Base-by-base conservation (phyloP, 2,797 vertebrate genomes). In the Meriones psammophilus region DNA sequence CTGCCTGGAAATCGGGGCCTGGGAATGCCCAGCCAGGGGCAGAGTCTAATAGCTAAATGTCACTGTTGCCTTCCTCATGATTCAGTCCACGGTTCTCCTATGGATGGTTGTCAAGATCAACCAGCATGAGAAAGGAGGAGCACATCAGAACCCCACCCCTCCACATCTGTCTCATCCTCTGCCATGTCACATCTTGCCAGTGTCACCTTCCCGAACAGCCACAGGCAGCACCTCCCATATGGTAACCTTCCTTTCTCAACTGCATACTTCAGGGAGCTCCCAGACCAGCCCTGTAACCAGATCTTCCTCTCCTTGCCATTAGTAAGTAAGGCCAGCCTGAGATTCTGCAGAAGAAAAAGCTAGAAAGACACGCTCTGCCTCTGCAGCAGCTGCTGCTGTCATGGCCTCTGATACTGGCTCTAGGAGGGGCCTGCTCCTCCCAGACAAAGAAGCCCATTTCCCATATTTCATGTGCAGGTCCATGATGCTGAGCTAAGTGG, bases 401-500 rank as follows among this genome's bases (percentile, higher is more conserved):
- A 1, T 54, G 1, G 18, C 66, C 33, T 15, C 60, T 30, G 39
- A 36, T 64, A 12, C 12, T 0, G 64, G 64, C 88, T 91, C 1
- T 0, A 92, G 81, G 88, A 94, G 68, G 88, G 92, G 92, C n/a
- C 92, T 60, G 54, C 9, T 78, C 74, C 96, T 94, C 4, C 0
- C 6, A 8, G 95, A 96, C 97, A 95, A 87, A 94, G 88, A 96
- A 98, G 93, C 96, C 92, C 68, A 94, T 97, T 98, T 98, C 97
- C 97, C 96, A 85, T 98, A 98, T 98, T 98, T 98, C 97, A 98
- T 96, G 97, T 98, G 94, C 97, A 94, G 97, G 98, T 97, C 97
- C 96, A 95, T 98, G 98, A 98, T 85, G 94, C 96, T 95, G 96
- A 98, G 98, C 97, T 98, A 98, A 98, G 97, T 97, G 98, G 86